Conservation (phyloP, 1,140 invertebrate genomes). For the Penaeus chinensis region DNA sequence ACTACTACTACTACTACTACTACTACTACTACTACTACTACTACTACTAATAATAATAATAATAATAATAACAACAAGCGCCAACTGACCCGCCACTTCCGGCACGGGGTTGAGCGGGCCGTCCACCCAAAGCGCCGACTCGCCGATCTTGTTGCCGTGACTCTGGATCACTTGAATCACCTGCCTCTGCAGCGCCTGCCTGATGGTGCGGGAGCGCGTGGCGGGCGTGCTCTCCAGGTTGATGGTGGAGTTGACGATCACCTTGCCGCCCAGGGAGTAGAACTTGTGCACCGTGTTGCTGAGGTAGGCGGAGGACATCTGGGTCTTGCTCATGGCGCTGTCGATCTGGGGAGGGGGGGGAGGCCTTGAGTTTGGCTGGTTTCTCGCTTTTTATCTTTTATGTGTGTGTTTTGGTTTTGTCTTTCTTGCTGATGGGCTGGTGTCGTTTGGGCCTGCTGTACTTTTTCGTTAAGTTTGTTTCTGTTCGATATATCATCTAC, state of each 20-base stretch:
- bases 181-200: conserved; percentile 83
- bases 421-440: no score
- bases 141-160: conserved; percentile 86
- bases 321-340: conserved; percentile 89
- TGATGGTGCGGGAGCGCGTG: conserved; percentile 74
- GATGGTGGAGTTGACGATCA: conserved; percentile 87
- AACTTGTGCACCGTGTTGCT: conserved; percentile 83
- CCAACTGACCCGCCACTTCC: conserved; percentile 73
- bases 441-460: no score
- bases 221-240: conserved; percentile 79
- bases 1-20: no score
- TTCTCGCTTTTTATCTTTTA: no score
- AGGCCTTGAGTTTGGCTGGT: no score
- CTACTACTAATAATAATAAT: no score
- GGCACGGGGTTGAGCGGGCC: conserved; percentile 81
- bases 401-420: no score
- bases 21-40: no score
- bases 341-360: conserved; percentile 18
- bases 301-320: conserved; percentile 86
- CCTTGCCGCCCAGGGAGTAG: conserved; percentile 75
- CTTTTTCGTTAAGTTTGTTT: no score
- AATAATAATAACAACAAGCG: no score
- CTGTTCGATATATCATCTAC: no score
- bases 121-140: conserved; percentile 85
- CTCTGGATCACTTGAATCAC: conserved; percentile 84